Evolutionary conservation across 1,140 invertebrate genomes (phyloP).

Genomic region (Drosophila ogumai): DNA sequence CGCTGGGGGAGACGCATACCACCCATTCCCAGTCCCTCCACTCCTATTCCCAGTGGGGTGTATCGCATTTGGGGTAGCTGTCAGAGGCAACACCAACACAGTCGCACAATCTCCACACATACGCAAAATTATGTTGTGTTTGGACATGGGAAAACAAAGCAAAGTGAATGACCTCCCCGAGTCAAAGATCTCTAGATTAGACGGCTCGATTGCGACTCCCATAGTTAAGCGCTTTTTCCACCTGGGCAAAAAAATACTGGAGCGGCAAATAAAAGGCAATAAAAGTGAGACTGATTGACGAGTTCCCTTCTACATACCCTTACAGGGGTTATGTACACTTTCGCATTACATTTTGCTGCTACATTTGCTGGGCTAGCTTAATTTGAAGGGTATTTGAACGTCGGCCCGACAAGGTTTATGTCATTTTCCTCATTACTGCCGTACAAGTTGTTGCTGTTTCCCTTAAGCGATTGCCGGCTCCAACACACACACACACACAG

Average conservation of each 20-base stretch:
- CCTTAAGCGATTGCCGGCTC: constrained; percentile 43
- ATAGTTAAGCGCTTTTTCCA: constrained; percentile 35
- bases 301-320: constrained; percentile 8
- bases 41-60: constrained; percentile 25
- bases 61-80: constrained; percentile 30
- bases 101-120: constrained; percentile 19
- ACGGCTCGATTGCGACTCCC: constrained; percentile 25
- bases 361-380: background rate
- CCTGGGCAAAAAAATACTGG: constrained; percentile 16
- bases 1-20: constrained; percentile 37
- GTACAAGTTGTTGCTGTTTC: constrained; percentile 1
- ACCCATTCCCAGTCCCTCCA: constrained; percentile 3
- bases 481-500: constrained; percentile 1
- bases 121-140: constrained; percentile 64
- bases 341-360: background rate
- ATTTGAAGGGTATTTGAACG: background rate
- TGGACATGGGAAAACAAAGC: constrained; percentile 66
- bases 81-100: constrained; percentile 25
- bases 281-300: constrained; percentile 12
- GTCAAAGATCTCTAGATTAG: constrained; percentile 60
- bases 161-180: constrained; percentile 66
- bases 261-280: constrained; percentile 24
- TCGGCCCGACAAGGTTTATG: background rate
- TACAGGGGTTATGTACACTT: background rate
- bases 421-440: background rate